Evolutionary conservation across 2,888 invertebrate genomes (phyloP), one percentile per base, ranked within the genome.

Genomic region (Cephus runcator): DNA sequence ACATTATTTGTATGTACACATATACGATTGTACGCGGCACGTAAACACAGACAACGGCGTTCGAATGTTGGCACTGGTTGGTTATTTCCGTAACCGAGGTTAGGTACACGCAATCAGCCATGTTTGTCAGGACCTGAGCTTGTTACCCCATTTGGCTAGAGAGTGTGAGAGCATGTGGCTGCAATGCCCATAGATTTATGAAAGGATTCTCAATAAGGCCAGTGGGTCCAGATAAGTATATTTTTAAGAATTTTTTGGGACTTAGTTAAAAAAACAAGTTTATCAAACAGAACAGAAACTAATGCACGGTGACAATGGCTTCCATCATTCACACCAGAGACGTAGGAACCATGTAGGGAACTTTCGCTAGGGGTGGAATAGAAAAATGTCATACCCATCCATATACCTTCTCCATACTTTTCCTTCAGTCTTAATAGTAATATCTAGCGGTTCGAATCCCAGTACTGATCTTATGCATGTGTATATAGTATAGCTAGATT

Each of bases 71-170:
- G 33, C 34, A 74, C 11, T 78, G 80, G 76, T 78, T 82, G 81
- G 83, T 82, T 81, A 80, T 85, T 83, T 80, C 78, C 83, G 80
- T 79, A 81, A 82, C 81, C 81, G 82, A 82, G 84, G 83, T 85
- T 84, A 83, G 83, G 85, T 84, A 85, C 83, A 86, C 84, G 84
- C 86, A 87, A 87, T 87, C 87, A 87, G 83, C 83, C 83, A 79
- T 87, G 87, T 87, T 87, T 87, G 86, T 84, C 82, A 80, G 82
- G 81, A 83, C 85, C 84, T 82, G 81, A 82, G 85, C 86, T 87
- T 85, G 87, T 87, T 87, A 87, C 85, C 84, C 85, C 80, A 85
- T 85, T 85, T 83, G 85, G 56, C 83, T 82, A 82, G 69, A 35
- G 36, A 40, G 82, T 78, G 79, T 73, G 76, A 77, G 76, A 73